Conservation (phyloP, 1,140 invertebrate species). For the Eumeta japonica region DNA sequence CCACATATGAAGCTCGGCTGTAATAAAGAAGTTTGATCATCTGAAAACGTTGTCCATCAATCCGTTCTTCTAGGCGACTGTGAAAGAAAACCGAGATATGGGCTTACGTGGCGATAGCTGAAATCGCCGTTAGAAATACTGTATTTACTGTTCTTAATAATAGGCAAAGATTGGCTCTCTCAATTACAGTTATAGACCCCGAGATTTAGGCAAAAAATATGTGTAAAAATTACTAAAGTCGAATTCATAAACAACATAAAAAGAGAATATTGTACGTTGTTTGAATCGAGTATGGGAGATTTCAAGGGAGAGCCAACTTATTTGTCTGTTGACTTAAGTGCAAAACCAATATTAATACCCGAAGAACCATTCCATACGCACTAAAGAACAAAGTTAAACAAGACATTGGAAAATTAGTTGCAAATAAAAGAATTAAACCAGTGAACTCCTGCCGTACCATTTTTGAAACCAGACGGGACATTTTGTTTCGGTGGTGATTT, state of each 20-base stretch:
- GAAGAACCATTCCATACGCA: conserved; percentile 17
- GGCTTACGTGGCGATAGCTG: too few species aligned
- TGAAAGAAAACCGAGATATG: too few species aligned
- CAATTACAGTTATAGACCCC: conserved; percentile 6
- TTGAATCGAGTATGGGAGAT: conserved; percentile 11
- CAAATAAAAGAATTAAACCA: conserved; percentile 11
- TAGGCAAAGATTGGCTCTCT: conserved; percentile 9
- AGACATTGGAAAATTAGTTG: conserved; percentile 17
- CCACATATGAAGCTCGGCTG: too few species aligned
- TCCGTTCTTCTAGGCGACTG: too few species aligned
- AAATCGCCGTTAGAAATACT: too few species aligned
- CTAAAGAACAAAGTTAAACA: conserved; percentile 18
- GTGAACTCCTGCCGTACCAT: conserved; percentile 21
- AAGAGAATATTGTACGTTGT: conserved; percentile 4
- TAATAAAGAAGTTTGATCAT: too few species aligned
- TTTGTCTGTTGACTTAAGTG: conserved; percentile 10
- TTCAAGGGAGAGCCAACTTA: conserved; percentile 10
- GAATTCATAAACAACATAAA: conserved; percentile 7
- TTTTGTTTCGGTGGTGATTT: too few species aligned
- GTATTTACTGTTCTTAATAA: too few species aligned
- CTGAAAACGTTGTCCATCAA: too few species aligned
- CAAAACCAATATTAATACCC: conserved; percentile 15
- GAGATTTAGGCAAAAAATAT: conserved; percentile 7
- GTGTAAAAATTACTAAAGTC: conserved; percentile 4
- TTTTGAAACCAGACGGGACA: too few species aligned